Conservation (phyloP, 2,113 vertebrate species). For the Manacus vitellinus region DNA sequence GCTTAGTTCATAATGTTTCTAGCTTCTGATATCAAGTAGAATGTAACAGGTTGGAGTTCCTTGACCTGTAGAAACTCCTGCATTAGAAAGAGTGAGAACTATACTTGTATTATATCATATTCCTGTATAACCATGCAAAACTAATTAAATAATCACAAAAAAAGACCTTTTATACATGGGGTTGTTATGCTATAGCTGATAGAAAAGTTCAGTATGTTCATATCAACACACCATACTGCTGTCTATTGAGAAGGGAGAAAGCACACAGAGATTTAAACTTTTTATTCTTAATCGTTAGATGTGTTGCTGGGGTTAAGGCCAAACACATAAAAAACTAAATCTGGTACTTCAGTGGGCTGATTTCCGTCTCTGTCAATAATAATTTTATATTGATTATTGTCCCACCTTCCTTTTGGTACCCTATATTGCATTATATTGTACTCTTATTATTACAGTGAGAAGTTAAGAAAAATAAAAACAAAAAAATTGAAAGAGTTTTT, state of each 20-base stretch:
- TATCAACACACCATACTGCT: not conserved
- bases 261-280: not conserved
- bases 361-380: not conserved
- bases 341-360: not conserved
- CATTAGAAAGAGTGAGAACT: not conserved
- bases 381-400: not conserved
- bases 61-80: fast-evolving
- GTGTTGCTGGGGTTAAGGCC: not conserved
- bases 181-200: not conserved
- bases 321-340: not conserved
- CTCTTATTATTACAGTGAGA: not conserved
- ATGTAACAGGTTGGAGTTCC: not conserved
- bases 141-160: not conserved
- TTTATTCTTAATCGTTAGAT: not conserved
- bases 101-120: too few species aligned
- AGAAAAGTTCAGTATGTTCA: fast-evolving
- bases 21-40: not conserved
- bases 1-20: not conserved
- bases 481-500: not conserved
- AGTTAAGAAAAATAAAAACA: not conserved
- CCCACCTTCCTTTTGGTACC: not conserved
- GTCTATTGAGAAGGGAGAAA: not conserved
- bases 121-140: not conserved
- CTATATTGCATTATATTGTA: not conserved
- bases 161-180: not conserved